These are phyloP conservation scores for Pilophorus perplexus DNA, from an alignment of 2,888 invertebrate species.

Conservation along the genomic window DNA sequence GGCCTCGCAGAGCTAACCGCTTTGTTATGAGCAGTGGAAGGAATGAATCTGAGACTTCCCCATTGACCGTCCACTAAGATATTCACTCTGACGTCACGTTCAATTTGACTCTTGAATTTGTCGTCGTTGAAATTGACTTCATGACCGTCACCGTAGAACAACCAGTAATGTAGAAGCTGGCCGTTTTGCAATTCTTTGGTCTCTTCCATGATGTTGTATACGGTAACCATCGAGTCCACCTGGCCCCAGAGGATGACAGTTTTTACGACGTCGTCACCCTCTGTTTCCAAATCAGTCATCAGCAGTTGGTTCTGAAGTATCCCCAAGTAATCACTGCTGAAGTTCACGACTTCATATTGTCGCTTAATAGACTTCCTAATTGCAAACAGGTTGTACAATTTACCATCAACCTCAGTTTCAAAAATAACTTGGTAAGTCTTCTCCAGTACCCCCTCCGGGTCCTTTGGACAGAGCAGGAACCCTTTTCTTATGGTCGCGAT, in stretches of 20 bases:
- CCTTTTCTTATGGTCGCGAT: conserved; percentile 1
- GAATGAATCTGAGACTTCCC: conserved; percentile 24
- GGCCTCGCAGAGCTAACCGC: not conserved
- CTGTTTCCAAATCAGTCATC: not conserved
- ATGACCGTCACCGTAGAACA: conserved; percentile 4
- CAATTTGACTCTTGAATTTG: conserved; percentile 29
- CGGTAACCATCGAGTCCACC: conserved; percentile 17
- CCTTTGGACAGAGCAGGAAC: conserved; percentile 6
- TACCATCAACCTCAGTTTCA: conserved; percentile 1
- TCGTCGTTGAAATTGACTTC: conserved; percentile 2
- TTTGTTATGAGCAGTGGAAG: not conserved
- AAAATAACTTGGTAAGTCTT: not conserved
- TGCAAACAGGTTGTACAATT: not conserved
- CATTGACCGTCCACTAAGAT: conserved; percentile 26
- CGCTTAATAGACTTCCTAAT: conserved; percentile 10
- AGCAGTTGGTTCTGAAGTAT: conserved; percentile 5
- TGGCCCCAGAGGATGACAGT: conserved; percentile 27
- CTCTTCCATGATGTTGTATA: conserved; percentile 19
- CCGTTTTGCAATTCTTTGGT: conserved; percentile 10
- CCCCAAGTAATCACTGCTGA: not conserved
- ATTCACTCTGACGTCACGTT: conserved; percentile 37
- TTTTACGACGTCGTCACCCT: conserved; percentile 14
- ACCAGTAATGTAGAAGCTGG: conserved; percentile 23
- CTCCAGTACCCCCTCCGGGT: not conserved
- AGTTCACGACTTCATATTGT: conserved; percentile 27